Base-by-base conservation (phyloP, 2,888 invertebrate species). In the Meteorus colon region DNA sequence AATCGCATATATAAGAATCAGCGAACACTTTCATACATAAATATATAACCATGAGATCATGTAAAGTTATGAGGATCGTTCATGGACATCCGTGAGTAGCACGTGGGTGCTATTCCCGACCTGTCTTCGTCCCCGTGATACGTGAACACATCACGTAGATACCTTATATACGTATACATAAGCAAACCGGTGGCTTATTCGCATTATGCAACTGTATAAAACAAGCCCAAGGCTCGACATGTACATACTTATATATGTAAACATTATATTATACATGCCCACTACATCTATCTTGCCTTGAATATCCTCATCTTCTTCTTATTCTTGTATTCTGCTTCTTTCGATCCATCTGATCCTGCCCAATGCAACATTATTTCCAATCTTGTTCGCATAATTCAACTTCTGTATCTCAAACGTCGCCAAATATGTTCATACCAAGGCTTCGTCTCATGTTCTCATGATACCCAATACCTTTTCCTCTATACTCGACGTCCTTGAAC, bases 151-250 rank as follows among this genome's bases (percentile, higher is more conserved):
- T 55, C 55, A 55, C 55, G 55, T 55, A 19, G 19, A 55, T 55
- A 55, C 19, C 55, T 55, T 12, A 55, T 55, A 55, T 55, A 55
- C 55, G 55, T 55, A 5, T 10, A 48, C 14, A n/a, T 48, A 55
- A 55, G 55, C n/a, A 19, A 55, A 55, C 55, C 19, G 19, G 55
- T 55, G 55, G 55, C 55, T 55, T 19, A 55, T 55, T 71, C 73
- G 68, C 67, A 77, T 87, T 86, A 86, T 82, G 86, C 85, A 87
- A 86, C 69, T 37, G 75, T 73, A 37, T 75, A 81, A 84, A 87
- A 86, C 75, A 84, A 80, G 87, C 82, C 84, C 87, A 87, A 87
- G 87, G 87, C 82, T 84, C 79, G 71, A 48, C 70, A 63, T 55
- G 19, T 55, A 55, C 55, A 24, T 19, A 8, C n/a, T 5, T n/a